phyloP scores from a whole-genome alignment of 2,113 vertebrate genomes.

The Myrmecobius fasciatus region DNA sequence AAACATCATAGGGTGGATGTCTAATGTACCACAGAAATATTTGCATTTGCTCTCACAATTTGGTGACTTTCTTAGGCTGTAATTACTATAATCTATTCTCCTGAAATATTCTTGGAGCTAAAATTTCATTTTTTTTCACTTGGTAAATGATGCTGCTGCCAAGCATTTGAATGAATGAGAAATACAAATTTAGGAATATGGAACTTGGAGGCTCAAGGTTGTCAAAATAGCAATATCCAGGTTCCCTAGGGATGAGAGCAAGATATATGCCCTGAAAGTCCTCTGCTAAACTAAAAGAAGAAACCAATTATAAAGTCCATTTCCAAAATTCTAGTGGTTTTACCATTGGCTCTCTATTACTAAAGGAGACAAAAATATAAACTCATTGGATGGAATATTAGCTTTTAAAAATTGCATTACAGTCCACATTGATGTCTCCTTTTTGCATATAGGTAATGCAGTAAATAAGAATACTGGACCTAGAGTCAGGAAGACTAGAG shows the following conservation, averaged over 20 bases:
- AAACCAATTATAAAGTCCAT: neutral
- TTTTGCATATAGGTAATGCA: neutral
- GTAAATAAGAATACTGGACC: neutral
- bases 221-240: constrained; percentile 14
- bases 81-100: neutral
- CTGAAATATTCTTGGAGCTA: constrained; percentile 19
- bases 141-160: constrained; percentile 28
- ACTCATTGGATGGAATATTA: neutral
- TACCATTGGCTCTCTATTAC: neutral
- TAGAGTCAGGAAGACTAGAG: neutral
- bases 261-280: constrained; percentile 4
- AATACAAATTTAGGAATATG: neutral
- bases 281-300: constrained; percentile 22
- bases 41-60: constrained; percentile 41
- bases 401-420: neutral
- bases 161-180: constrained; percentile 27
- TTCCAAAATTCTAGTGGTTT: neutral
- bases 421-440: neutral
- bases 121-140: constrained; percentile 29
- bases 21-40: constrained; percentile 27
- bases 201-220: neutral
- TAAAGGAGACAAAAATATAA: neutral
- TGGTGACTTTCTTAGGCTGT: neutral
- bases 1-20: constrained; percentile 24
- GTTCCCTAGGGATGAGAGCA: constrained; percentile 1